Base-by-base conservation (phyloP, 2,888 invertebrate species). In the Megalurothrips usitatus region DNA sequence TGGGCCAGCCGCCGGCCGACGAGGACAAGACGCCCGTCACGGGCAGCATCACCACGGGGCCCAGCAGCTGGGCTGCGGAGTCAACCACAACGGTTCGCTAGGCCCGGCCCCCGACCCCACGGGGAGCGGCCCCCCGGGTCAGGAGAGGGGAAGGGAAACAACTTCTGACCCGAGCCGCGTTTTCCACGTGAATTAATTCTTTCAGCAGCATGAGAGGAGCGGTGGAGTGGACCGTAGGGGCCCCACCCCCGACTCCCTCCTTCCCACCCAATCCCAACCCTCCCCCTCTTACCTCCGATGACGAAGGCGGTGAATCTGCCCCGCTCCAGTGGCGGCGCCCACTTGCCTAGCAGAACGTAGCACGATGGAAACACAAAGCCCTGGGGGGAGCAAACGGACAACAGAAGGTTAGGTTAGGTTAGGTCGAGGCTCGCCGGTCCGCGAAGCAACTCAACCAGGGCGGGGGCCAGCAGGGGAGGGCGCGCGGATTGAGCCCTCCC, bases 1-100 rank as follows among this genome's bases (percentile, higher is more conserved):
- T 94, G 0, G 95, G 95, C 95, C 95, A 95, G 82, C 94, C 94
- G 79, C 91, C 93, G n/a, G 91, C 87, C 85, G 94, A 94, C 10
- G 92, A 91, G 0, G 94, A 93, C 63, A 96, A 89, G 0, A 96
- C 87, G 78, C 96, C 96, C 52, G 95, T 94, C 81, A 96, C 87
- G 0, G 96, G 95, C 93, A 96, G 93, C 0, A 96, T 94, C 80
- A 96, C 92, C 2, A 96, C 94, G 12, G 96, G 95, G 82, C 96
- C 96, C 87, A 96, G 95, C 68, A 75, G 9, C 68, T 26, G 23
- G 68, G 68, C 68, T 75, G 68, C 12, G 26, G 58, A 43, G 34
- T 4, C 34, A 43, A 43, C 6, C 34, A 43, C 34, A 43, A 43
- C 34, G 34, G 2, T 43, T 43, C 34, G 3, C 34, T 43, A 43